Base-by-base conservation (phyloP, 2,113 vertebrate species). In the Corythaeola cristata region DNA sequence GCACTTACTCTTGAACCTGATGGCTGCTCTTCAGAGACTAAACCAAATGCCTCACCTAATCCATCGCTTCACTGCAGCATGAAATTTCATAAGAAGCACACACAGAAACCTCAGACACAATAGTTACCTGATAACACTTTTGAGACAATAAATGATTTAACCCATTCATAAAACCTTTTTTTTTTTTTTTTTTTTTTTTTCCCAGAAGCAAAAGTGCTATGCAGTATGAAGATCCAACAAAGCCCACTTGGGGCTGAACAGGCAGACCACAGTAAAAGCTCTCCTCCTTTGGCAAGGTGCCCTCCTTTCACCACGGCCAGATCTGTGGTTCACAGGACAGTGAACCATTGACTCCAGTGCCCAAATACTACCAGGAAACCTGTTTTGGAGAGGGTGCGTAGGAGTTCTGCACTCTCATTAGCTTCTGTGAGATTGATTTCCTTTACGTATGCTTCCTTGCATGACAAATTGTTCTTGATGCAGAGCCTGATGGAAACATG, bases 351-450 rank as follows among this genome's bases (percentile, higher is more conserved):
- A 78, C 32, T 71, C 59, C 55, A 56, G 67, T 30, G 72, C 33
- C 37, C 60, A 74, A 75, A 77, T 37, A 32, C 26, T 58, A 23
- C 28, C 32, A 60, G 72, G 32, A 88, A 89, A 53, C 33, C 45
- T 19, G 24, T 66, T 89, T 72, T 37, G 50, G 74, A 92, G 89
- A 59, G 89, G 44, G n/a, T 47, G 80, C 5, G 17, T 19, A 73
- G 79, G 67, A 71, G 80, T 75, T 62, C 84, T 80, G 33, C 26
- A 73, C 50, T 85, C 80, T 81, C 89, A 73, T 78, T 95, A 94
- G 53, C 82, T 93, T 91, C 63, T 77, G 73, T 6, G 49, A 96
- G 95, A 97, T 93, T 95, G 96, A 97, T 98, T 97, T 97, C 75
- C 90, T 90, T 76, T 96, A 95, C 89, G 97, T 96, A 97, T 69